Evolutionary conservation across 2,888 invertebrate genomes (phyloP).

Genomic region (Drosophila merina): DNA sequence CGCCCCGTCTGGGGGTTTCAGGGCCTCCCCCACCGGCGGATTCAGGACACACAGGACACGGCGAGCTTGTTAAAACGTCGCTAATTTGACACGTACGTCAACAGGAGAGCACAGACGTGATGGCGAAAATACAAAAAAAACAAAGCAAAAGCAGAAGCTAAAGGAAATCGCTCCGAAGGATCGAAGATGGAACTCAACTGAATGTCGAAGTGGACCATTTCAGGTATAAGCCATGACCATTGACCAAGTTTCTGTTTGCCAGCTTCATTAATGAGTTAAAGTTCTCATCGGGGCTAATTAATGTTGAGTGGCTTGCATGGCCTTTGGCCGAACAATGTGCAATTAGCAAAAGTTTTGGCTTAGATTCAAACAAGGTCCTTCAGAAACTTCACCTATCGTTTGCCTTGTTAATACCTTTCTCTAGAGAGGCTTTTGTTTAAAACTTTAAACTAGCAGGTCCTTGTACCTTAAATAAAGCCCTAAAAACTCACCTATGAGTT

Average conservation of each 20-base stretch:
- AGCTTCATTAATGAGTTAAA: slow-evolving; percentile 77
- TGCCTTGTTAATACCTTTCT: slow-evolving; percentile 3
- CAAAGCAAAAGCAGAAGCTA: background rate
- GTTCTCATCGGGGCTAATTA: slow-evolving; percentile 74
- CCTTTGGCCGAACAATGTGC: slow-evolving; percentile 70
- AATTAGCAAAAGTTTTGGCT: slow-evolving; percentile 68
- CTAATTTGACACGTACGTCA: slow-evolving; percentile 79
- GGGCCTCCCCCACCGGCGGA: background rate
- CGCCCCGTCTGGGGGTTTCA: slow-evolving; percentile 28
- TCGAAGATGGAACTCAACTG: slow-evolving; percentile 3
- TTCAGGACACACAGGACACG: slow-evolving; percentile 40
- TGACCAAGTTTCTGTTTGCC: slow-evolving; percentile 62
- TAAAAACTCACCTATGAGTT: background rate
- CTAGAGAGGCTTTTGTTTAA: background rate
- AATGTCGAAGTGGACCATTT: slow-evolving; percentile 12
- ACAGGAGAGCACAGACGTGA: slow-evolving; percentile 37
- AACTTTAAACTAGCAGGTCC: background rate
- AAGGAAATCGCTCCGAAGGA: background rate
- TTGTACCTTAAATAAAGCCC: background rate
- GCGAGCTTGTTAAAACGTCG: slow-evolving; percentile 77
- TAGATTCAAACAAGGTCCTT: slow-evolving; percentile 9
- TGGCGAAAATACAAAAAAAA: background rate
- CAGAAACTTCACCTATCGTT: slow-evolving; percentile 4
- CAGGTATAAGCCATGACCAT: slow-evolving; percentile 24
- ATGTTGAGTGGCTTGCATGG: slow-evolving; percentile 67